These are phyloP conservation scores for Malacosoma neustria DNA, from an alignment of 2,888 invertebrate species.

Conservation along the genomic window DNA sequence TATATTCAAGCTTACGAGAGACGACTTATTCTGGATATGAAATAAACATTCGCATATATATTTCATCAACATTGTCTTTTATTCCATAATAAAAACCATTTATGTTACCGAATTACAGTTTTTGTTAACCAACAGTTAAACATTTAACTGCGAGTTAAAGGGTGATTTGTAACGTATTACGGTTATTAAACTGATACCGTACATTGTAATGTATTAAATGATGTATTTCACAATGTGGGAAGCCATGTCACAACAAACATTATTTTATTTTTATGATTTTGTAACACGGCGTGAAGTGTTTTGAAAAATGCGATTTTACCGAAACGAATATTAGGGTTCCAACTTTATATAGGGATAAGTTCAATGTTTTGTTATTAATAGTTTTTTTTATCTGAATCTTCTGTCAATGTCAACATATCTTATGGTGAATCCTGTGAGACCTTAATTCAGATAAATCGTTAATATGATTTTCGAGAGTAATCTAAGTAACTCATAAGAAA, in stretches of 20 bases:
- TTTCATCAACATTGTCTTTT: neutral
- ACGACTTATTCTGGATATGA: no score
- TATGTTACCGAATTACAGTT: conserved; percentile 24
- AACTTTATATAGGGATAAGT: conserved; percentile 25
- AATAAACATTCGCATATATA: no score
- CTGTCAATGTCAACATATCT: no score
- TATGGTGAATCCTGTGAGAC: no score
- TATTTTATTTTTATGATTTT: conserved; percentile 62
- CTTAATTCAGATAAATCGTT: no score
- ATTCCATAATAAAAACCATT: neutral
- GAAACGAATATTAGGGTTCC: conserved; percentile 38
- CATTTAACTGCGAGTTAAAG: conserved; percentile 24
- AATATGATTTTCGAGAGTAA: no score
- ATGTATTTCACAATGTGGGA: conserved; percentile 63
- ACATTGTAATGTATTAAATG: conserved; percentile 63
- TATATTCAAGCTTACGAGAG: no score
- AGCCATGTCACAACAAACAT: conserved; percentile 70
- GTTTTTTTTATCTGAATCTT: neutral
- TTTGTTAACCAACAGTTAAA: conserved; percentile 17
- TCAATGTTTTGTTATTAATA: conserved; percentile 12
- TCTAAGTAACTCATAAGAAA: no score
- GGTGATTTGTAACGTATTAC: conserved; percentile 52
- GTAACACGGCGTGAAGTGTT: conserved; percentile 62
- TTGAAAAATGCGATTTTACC: conserved; percentile 43
- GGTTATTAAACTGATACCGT: conserved; percentile 61